Conservation (phyloP, 2,113 vertebrate species). For the Sylvietta virens region DNA sequence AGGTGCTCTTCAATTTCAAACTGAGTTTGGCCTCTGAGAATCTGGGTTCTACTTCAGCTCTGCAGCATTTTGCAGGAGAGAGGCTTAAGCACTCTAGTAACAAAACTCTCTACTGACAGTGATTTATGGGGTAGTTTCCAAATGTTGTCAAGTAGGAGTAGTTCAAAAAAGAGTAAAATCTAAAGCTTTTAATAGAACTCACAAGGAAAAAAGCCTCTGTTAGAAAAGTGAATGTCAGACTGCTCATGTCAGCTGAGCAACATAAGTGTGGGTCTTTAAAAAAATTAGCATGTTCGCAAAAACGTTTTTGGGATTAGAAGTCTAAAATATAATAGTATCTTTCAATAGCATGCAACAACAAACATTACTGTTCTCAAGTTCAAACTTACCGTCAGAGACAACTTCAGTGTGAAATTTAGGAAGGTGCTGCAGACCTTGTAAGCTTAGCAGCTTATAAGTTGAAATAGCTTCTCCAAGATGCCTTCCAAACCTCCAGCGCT, state of each 20-base stretch:
- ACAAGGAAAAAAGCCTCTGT: background rate
- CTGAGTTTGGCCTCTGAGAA: background rate
- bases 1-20: background rate
- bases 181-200: background rate
- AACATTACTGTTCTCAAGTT: background rate
- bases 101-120: background rate
- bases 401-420: background rate
- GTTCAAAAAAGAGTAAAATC: background rate
- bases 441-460: background rate
- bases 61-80: background rate
- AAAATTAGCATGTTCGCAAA: background rate
- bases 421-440: background rate
- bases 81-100: background rate
- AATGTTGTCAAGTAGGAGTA: background rate
- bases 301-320: background rate
- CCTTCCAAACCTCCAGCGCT: background rate
- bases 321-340: background rate
- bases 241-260: background rate
- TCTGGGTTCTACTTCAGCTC: background rate
- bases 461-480: background rate
- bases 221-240: background rate
- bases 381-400: background rate
- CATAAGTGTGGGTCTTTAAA: background rate
- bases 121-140: constrained; percentile 18
- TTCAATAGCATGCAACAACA: background rate